phyloP scores from a whole-genome alignment of 2,888 invertebrate species.

The Altica lythri region DNA sequence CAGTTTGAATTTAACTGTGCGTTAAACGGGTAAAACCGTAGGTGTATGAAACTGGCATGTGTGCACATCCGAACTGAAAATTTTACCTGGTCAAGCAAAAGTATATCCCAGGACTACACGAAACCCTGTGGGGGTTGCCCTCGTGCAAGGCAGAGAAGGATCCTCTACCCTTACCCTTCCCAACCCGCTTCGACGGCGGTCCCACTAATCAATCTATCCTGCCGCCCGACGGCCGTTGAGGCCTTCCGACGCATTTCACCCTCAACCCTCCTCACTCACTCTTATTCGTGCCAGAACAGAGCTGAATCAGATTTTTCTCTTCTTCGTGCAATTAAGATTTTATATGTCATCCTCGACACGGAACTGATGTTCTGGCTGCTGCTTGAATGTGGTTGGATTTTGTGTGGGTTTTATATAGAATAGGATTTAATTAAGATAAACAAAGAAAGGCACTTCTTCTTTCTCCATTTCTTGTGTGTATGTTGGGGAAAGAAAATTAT shows the following conservation, averaged over 20 bases:
- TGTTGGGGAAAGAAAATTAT: too few relatives aligned
- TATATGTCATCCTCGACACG: too few relatives aligned
- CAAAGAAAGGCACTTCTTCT: too few relatives aligned
- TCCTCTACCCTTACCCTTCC: constrained; percentile 15
- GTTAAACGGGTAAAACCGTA: constrained; percentile 4
- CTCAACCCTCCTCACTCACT: constrained; percentile 9
- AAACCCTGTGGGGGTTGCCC: constrained; percentile 5
- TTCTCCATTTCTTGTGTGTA: too few relatives aligned
- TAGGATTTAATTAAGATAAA: too few relatives aligned
- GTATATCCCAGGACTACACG: constrained; percentile 5
- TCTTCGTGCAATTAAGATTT: too few relatives aligned
- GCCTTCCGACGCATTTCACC: constrained; percentile 29
- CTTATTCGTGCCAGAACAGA: constrained; percentile 5
- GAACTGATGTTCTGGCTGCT: too few relatives aligned
- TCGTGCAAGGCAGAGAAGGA: constrained; percentile 5
- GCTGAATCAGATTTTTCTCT: neutral
- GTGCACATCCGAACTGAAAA: neutral
- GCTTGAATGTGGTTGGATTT: too few relatives aligned
- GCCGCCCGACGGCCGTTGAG: constrained; percentile 29
- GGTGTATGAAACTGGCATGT: too few relatives aligned
- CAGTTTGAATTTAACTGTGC: too few relatives aligned
- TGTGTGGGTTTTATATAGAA: too few relatives aligned
- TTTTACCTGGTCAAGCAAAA: constrained; percentile 22
- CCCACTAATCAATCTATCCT: constrained; percentile 56
- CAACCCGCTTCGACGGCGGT: constrained; percentile 14